Percentiles rank a stretch among this genome's conserved stretches.
Evolutionary conservation across 2,113 vertebrate genomes (phyloP).

Genomic region (Platichthys flesus): DNA sequence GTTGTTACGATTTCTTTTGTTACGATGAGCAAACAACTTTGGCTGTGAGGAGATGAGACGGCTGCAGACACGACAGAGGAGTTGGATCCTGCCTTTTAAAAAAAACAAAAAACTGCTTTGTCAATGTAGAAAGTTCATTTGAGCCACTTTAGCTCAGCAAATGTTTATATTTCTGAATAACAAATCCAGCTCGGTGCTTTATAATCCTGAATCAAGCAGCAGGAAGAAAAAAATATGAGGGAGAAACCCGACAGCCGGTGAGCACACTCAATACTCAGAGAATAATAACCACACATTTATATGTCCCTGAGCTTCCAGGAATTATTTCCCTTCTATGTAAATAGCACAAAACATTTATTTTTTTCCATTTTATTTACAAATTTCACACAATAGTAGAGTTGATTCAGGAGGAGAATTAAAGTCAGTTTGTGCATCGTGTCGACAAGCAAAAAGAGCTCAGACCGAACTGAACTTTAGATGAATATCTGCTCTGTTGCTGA

Average conservation of each 20-base stretch:
- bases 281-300: no score
- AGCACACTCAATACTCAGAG: slow-evolving; percentile 3
- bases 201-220: slow-evolving; percentile 10
- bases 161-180: slow-evolving; percentile 17
- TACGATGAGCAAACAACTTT: not conserved
- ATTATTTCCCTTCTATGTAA: slow-evolving; percentile 20
- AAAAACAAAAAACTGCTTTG: not conserved
- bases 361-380: no score
- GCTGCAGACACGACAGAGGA: not conserved
- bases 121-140: not conserved
- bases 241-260: not conserved
- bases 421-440: no score
- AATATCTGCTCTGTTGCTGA: not conserved
- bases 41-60: not conserved
- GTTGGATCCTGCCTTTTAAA: not conserved
- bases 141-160: slow-evolving; percentile 1
- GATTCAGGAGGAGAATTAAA: no score
- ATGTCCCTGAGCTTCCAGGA: not conserved
- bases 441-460: not conserved
- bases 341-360: slow-evolving; percentile 23
- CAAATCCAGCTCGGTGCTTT: not conserved
- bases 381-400: no score
- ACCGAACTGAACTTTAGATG: not conserved
- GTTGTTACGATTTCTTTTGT: not conserved
- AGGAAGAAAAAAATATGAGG: slow-evolving; percentile 8